A percentile compares a stretch with the other conserved stretches of the same genome.
phyloP scores from a whole-genome alignment of 2,113 vertebrate species.

The Collichthys lucidus region DNA sequence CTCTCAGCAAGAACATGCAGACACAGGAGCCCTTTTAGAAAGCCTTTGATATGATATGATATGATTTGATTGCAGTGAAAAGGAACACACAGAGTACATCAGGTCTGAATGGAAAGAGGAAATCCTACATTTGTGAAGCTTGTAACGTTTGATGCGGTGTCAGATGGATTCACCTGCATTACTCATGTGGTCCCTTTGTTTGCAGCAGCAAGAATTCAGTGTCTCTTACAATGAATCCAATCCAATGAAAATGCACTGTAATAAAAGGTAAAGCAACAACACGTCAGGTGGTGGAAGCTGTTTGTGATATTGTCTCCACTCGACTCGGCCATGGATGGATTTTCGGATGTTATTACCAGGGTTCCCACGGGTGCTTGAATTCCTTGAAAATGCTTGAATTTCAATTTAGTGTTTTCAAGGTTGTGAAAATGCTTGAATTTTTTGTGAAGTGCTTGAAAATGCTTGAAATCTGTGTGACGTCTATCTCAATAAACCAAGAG shows the following conservation, averaged over 20 bases:
- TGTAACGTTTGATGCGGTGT: not conserved
- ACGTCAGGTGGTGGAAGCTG: too few relatives aligned
- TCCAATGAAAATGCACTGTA: not conserved
- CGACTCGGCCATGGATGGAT: too few relatives aligned
- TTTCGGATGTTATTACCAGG: too few relatives aligned
- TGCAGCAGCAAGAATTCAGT: not conserved
- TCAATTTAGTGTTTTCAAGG: too few relatives aligned
- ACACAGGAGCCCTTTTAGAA: not conserved
- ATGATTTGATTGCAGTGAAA: conserved; percentile 2
- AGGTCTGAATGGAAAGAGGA: not conserved
- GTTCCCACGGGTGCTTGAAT: too few relatives aligned
- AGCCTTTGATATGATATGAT: too few relatives aligned
- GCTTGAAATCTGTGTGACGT: too few relatives aligned
- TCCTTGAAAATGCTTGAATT: too few relatives aligned
- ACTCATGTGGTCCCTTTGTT: not conserved
- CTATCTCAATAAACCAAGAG: too few relatives aligned
- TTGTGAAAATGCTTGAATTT: too few relatives aligned
- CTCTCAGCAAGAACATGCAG: not conserved
- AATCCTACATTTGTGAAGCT: not conserved
- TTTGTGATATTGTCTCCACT: too few relatives aligned
- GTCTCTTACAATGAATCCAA: not conserved
- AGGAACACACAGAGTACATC: not conserved
- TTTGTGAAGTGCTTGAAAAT: too few relatives aligned
- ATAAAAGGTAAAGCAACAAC: not conserved
- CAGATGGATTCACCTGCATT: not conserved